Evolutionary conservation across 30 jellyfish, hydroid and myxozoan genomes (phyloP).

Genomic region (Clytia hemisphaerica): DNA sequence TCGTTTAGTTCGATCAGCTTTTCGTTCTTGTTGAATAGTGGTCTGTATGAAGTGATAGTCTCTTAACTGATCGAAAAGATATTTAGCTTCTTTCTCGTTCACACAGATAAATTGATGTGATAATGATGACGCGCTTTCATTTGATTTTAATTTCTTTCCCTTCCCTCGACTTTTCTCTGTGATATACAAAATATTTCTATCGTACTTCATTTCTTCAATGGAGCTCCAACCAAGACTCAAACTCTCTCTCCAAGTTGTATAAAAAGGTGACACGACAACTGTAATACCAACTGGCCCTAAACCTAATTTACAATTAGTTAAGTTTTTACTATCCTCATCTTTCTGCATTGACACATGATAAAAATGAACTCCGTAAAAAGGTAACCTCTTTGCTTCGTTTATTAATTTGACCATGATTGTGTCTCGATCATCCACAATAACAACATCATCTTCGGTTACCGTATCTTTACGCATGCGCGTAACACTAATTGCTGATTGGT

Average conservation of each 20-base stretch:
- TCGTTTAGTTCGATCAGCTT: neutral
- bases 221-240: slow-evolving; percentile 5
- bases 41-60: slow-evolving; percentile 1
- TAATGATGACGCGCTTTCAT: neutral
- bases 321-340: neutral
- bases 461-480: no score
- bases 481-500: no score
- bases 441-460: neutral
- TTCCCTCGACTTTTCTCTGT: neutral
- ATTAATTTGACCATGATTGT: neutral
- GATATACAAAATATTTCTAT: neutral
- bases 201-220: slow-evolving; percentile 8
- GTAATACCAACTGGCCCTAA: slow-evolving; percentile 3
- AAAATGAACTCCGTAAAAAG: slow-evolving; percentile 7
- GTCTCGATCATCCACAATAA: neutral
- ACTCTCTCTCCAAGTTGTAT: slow-evolving; percentile 9
- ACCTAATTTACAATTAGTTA: slow-evolving; percentile 4
- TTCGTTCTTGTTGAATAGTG: neutral
- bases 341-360: neutral
- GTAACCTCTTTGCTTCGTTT: slow-evolving; percentile 9
- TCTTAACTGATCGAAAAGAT: neutral
- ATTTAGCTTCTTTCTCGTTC: slow-evolving; percentile 11
- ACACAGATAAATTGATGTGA: slow-evolving; percentile 1
- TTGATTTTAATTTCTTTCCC: neutral
- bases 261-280: neutral